Evolutionary conservation across 2,888 invertebrate species (phyloP), one percentile per base, ranked within the genome.

Genomic region (Clostera curtula): DNA sequence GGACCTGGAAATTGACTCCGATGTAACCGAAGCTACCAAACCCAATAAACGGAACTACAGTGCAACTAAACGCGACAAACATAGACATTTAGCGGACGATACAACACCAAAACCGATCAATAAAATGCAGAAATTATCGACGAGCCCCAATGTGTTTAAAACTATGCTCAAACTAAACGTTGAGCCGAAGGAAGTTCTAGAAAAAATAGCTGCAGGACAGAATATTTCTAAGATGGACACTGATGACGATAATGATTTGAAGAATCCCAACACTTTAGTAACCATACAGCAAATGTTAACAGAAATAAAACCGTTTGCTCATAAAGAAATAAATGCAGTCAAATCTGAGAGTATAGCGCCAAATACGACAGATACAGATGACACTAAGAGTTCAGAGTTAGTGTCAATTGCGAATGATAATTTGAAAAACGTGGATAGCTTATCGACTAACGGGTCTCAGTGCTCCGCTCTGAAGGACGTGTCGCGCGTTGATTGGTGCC

Each of bases 101-200:
- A n/a, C 59, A 0, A 75, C 82, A 0, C 79, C 80, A 0, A 77
- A 71, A 40, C 74, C 71, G 0, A 36, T 37, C 0, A 44, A 16
- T 1, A 82, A 82, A 40, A 63, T 76, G 34, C 66, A 58, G 13
- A 77, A 67, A 35, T 26, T 63, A 2, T 73, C 74, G 0, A 36
- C 31, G 15, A 65, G 49, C 28, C 58, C 62, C 0, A 37, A 33
- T 3, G 2, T 18, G 0, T 24, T 25, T 5, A 21, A 19, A 6
- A 2, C 8, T 0, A 9, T 10, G 7, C 3, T 31, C 8, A 23
- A 31, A n/a, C 3, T 32, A 7, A 24, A 23, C 23, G 14, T 15
- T 10, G 23, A 13, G 1, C 15, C 23, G 9, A 15, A 23, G 6
- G 9, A 9, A 9, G 15, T 15, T 5, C 15, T 23, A 7, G 9